Conservation (phyloP, 2,797 vertebrate genomes). For the Malurus splendens region DNA sequence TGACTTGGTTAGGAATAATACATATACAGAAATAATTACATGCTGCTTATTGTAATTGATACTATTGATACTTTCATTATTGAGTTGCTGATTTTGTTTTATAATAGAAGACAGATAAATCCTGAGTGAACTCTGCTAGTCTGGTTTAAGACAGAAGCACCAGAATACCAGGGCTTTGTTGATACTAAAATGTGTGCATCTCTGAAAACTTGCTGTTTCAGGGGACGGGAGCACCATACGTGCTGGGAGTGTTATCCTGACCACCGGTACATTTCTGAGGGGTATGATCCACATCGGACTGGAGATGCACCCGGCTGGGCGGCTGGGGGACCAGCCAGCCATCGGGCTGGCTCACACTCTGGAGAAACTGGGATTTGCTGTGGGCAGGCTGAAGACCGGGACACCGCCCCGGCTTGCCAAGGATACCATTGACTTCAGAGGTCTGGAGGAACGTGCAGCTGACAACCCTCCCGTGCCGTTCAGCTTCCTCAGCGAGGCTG, state of each 20-base stretch:
- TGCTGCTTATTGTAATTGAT: neutral
- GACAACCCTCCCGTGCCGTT: conserved; percentile 84
- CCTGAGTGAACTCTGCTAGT: neutral
- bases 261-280: conserved; percentile 91
- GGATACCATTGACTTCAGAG: conserved; percentile 81
- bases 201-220: conserved; percentile 44
- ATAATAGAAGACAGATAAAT: neutral
- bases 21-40: neutral
- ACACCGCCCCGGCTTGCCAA: conserved; percentile 90
- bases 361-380: conserved; percentile 81
- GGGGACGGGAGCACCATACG: conserved; percentile 72
- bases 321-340: conserved; percentile 88
- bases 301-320: conserved; percentile 81
- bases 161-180: neutral
- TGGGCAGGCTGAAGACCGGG: conserved; percentile 89
- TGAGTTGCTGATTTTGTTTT: neutral
- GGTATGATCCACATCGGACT: conserved; percentile 84
- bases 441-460: conserved; percentile 67
- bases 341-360: conserved; percentile 82
- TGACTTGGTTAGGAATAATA: neutral
- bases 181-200: neutral
- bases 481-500: conserved; percentile 84
- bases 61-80: neutral
- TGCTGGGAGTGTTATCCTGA: conserved; percentile 83
- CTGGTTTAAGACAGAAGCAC: neutral